A percentile compares a stretch with the other conserved stretches of the same genome.
These are phyloP conservation scores for Isoperla grammatica DNA, from an alignment of 2,888 invertebrate species.

Conservation along the genomic window DNA sequence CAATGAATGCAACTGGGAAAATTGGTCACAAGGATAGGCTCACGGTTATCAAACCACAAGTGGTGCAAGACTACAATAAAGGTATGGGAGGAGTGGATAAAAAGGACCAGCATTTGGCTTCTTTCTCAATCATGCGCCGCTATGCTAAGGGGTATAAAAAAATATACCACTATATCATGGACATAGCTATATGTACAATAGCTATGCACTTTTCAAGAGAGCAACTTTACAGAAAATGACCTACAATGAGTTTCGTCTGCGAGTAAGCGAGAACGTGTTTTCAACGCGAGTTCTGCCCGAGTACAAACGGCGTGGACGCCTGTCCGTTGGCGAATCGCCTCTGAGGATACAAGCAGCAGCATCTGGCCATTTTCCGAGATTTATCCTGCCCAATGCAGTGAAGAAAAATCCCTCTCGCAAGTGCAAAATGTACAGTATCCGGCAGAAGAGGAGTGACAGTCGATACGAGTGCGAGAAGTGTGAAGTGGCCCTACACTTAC, in stretches of 20 bases:
- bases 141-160: not conserved
- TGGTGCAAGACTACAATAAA: too few relatives aligned
- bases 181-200: too few relatives aligned
- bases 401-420: not conserved
- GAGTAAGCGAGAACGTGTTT: too few relatives aligned
- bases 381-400: slow-evolving; percentile 8
- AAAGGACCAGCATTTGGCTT: too few relatives aligned
- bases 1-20: too few relatives aligned
- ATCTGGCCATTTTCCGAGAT: slow-evolving; percentile 1
- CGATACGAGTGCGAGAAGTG: slow-evolving; percentile 1
- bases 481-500: slow-evolving; percentile 11
- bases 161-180: not conserved
- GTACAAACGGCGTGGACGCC: not conserved
- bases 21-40: too few relatives aligned
- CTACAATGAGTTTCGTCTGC: too few relatives aligned
- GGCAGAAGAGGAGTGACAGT: slow-evolving; percentile 2
- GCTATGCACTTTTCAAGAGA: too few relatives aligned
- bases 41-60: too few relatives aligned
- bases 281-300: not conserved
- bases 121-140: too few relatives aligned
- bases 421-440: not conserved
- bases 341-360: not conserved
- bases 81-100: too few relatives aligned
- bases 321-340: not conserved
- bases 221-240: too few relatives aligned